Conservation (phyloP, 2,888 invertebrate genomes). For the Drosophila cracens region DNA sequence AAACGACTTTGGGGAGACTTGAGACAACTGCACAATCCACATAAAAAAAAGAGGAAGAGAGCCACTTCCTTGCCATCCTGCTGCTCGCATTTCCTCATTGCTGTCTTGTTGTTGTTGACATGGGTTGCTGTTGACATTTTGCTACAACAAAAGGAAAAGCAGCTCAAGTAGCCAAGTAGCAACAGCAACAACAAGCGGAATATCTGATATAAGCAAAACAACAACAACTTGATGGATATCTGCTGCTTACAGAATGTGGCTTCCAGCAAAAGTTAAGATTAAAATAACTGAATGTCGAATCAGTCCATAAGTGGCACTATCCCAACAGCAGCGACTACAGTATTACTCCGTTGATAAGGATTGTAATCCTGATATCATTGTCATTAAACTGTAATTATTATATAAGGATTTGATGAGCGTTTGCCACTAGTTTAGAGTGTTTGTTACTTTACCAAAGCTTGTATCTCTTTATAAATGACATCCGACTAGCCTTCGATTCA, state of each 20-base stretch:
- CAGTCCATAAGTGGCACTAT: conserved; percentile 42
- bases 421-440: neutral
- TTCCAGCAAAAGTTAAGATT: neutral
- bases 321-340: conserved; percentile 8
- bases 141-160: conserved; percentile 75
- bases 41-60: conserved; percentile 43
- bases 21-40: conserved; percentile 67
- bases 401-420: neutral
- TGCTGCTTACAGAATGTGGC: conserved; percentile 6
- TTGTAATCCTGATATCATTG: neutral
- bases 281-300: conserved; percentile 20
- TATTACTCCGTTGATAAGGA: too few species aligned
- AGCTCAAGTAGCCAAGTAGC: conserved; percentile 58
- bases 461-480: neutral
- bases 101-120: conserved; percentile 56
- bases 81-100: conserved; percentile 4
- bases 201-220: conserved; percentile 31
- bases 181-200: conserved; percentile 27
- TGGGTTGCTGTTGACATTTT: conserved; percentile 74
- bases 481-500: neutral
- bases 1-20: conserved; percentile 31
- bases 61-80: conserved; percentile 37
- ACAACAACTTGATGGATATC: conserved; percentile 22
- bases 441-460: too few species aligned
- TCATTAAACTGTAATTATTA: neutral